Evolutionary conservation across 2,888 invertebrate genomes (phyloP), one percentile per base, ranked within the genome.

Genomic region (Limnephilus auricula): DNA sequence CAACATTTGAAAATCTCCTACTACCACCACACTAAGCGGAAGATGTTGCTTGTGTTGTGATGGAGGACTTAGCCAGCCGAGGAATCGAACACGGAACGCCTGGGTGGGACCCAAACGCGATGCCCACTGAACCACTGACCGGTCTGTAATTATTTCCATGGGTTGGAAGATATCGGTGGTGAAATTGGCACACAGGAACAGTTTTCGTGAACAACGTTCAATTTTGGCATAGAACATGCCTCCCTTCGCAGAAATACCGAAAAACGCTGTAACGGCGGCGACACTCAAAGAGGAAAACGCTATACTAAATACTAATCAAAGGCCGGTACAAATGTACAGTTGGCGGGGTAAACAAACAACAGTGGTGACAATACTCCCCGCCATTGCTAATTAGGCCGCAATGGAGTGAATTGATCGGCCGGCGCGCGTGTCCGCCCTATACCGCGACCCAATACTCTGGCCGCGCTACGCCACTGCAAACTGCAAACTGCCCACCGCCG

Each of bases 371-470:
- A 65, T 65, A 65, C 50, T 65, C 50, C 25, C 50, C 18, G 50
- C 50, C 18, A 82, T 82, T 82, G 82, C 82, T 82, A 82, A 82
- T 82, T 82, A 82, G 31, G 32, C 82, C 32, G 82, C 31, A 82
- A 82, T 82, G 82, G 80, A 80, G 82, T 82, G 82, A 82, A 82
- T 34, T 32, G 82, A 82, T 82, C 82, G 82, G 82, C 5, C 32
- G 32, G 82, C 40, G 37, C 12, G 37, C 37, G 80, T 80, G 32
- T 80, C 32, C 80, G 32, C 31, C 82, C 82, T 15, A 32, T 25
- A 82, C 31, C 82, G 82, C 32, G 34, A 82, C 32, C n/a, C n/a
- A n/a, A n/a, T n/a, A n/a, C n/a, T n/a, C n/a, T n/a, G n/a, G 31
- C 12, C 15, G 80, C 13, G 32, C 31, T 18, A 82, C 82, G 32